Percentiles rank a stretch among this genome's conserved stretches.
phyloP scores from a whole-genome alignment of 2,113 vertebrate genomes.

The Anolis carolinensis region DNA sequence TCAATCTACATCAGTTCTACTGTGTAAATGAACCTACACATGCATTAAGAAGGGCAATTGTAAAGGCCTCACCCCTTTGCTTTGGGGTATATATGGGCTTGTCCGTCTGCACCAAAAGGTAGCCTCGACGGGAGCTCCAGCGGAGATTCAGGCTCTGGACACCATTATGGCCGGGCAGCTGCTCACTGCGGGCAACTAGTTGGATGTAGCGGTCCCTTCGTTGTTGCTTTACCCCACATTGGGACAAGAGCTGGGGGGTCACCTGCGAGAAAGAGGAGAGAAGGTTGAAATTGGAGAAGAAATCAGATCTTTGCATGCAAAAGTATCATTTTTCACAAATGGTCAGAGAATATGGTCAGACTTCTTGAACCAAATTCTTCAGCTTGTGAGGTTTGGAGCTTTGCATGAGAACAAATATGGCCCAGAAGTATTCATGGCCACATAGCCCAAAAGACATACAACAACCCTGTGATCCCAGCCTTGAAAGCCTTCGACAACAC shows the following conservation, averaged over 20 bases:
- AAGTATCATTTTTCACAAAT: too few species aligned
- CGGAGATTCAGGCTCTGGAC: slow-evolving; percentile 25
- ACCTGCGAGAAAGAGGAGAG: neutral
- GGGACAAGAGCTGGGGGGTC: neutral
- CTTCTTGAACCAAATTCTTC: too few species aligned
- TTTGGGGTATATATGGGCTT: slow-evolving; percentile 24
- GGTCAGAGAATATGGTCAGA: neutral
- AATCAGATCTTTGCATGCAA: neutral
- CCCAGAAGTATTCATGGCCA: too few species aligned
- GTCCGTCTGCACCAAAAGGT: slow-evolving; percentile 20
- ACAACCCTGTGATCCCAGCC: too few species aligned
- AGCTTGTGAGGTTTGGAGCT: too few species aligned
- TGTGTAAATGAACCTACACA: too few species aligned
- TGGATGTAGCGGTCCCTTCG: neutral
- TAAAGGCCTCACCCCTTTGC: slow-evolving; percentile 1
- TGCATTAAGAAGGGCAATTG: neutral
- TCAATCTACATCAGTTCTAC: too few species aligned
- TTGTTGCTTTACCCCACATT: neutral
- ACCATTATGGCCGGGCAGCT: neutral
- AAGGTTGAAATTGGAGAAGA: neutral
- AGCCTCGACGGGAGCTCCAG: slow-evolving; percentile 7
- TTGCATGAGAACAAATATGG: too few species aligned
- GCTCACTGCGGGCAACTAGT: neutral
- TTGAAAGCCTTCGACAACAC: too few species aligned
- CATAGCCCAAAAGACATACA: too few species aligned